These are phyloP conservation scores for Sympetrum striolatum DNA, from an alignment of 2,888 invertebrate species.

Conservation along the genomic window DNA sequence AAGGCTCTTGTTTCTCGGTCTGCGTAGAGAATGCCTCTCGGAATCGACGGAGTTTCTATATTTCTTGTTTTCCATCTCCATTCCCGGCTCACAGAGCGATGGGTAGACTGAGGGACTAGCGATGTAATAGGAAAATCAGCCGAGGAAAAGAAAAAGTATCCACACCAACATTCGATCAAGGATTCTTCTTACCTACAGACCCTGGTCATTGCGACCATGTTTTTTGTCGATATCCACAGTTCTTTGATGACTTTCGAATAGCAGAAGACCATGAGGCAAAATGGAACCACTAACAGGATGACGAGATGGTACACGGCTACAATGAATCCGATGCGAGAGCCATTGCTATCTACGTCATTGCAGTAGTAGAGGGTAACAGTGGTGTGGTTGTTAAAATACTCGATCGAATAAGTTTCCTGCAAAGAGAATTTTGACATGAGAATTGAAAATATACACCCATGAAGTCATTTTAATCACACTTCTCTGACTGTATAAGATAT, in stretches of 20 bases:
- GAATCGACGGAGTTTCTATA: neutral
- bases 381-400: conserved; percentile 55
- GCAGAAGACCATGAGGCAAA: conserved; percentile 57
- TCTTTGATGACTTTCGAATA: conserved; percentile 58
- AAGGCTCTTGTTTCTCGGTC: neutral
- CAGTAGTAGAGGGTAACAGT: conserved; percentile 57
- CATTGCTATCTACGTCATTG: conserved; percentile 51
- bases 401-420: conserved; percentile 52
- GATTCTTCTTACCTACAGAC: conserved; percentile 48
- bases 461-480: neutral
- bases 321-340: conserved; percentile 48
- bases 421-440: conserved; percentile 22
- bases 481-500: neutral
- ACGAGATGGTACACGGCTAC: conserved; percentile 56
- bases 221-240: conserved; percentile 58
- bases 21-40: neutral
- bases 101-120: neutral
- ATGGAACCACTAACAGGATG: conserved; percentile 56
- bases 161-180: neutral
- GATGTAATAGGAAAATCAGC: too few species aligned
- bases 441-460: neutral
- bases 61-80: neutral
- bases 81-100: neutral
- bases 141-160: neutral
- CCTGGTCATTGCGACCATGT: conserved; percentile 57